A percentile compares a stretch with the other conserved stretches of the same genome.
Conservation (phyloP, 2,797 vertebrate genomes). For the Capromys pilorides region DNA sequence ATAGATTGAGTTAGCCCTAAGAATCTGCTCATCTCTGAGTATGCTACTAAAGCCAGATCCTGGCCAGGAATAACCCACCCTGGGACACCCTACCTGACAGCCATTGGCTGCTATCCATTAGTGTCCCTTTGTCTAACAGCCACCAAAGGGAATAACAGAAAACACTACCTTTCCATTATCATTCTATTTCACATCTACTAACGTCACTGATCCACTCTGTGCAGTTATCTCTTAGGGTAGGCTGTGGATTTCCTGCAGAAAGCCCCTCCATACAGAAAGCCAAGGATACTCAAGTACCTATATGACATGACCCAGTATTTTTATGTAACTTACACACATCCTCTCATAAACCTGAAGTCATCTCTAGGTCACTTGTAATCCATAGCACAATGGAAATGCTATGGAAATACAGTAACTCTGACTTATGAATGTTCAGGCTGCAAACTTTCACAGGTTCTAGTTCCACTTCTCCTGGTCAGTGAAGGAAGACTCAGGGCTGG, state of each 20-base stretch:
- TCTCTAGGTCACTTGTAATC: background rate
- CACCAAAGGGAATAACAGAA: background rate
- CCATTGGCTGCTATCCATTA: background rate
- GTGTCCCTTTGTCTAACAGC: background rate
- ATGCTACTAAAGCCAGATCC: background rate
- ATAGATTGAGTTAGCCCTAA: background rate
- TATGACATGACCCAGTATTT: background rate
- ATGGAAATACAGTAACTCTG: background rate
- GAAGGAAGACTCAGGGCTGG: background rate
- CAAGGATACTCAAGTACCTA: background rate
- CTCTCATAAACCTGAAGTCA: background rate
- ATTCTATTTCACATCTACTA: background rate
- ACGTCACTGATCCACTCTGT: background rate
- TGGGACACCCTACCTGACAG: background rate
- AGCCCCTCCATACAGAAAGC: background rate
- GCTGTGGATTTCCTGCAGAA: background rate
- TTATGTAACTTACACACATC: background rate
- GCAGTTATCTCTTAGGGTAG: background rate
- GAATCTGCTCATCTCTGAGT: conserved; percentile 1
- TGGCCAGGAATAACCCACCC: background rate
- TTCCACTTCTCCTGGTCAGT: background rate
- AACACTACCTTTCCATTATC: background rate
- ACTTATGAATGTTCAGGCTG: background rate
- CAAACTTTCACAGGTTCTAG: background rate
- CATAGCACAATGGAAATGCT: background rate